These are phyloP conservation scores for Stigmatopora argus DNA, from an alignment of 2,113 vertebrate species.

Conservation along the genomic window DNA sequence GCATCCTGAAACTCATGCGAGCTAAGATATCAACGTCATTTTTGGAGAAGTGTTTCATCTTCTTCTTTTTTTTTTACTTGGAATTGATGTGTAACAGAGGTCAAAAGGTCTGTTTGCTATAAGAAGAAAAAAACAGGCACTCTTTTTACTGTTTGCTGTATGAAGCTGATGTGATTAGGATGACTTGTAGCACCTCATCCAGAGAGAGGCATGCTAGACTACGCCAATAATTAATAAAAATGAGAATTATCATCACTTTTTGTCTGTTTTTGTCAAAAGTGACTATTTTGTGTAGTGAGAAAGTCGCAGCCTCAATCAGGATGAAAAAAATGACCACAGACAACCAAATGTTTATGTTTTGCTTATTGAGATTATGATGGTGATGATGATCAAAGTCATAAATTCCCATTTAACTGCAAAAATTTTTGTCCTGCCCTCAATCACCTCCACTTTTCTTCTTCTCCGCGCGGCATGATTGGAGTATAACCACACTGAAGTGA, in stretches of 20 bases:
- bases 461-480: neutral
- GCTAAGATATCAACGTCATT: constrained; percentile 85
- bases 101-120: neutral
- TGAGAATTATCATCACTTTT: neutral
- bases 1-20: constrained; percentile 63
- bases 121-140: too few relatives aligned
- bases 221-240: neutral
- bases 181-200: neutral
- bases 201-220: neutral
- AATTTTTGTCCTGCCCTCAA: constrained; percentile 30
- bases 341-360: neutral
- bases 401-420: constrained; percentile 14
- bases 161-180: neutral
- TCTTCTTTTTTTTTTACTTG: constrained; percentile 38
- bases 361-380: neutral
- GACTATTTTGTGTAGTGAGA: neutral
- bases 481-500: neutral
- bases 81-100: neutral
- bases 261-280: neutral
- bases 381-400: neutral
- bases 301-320: neutral
- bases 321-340: neutral
- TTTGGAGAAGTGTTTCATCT: constrained; percentile 67
- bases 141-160: too few relatives aligned
- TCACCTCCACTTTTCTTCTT: constrained; percentile 21